Conservation (phyloP, 2,888 invertebrate species). For the Dynastes hyllus region DNA sequence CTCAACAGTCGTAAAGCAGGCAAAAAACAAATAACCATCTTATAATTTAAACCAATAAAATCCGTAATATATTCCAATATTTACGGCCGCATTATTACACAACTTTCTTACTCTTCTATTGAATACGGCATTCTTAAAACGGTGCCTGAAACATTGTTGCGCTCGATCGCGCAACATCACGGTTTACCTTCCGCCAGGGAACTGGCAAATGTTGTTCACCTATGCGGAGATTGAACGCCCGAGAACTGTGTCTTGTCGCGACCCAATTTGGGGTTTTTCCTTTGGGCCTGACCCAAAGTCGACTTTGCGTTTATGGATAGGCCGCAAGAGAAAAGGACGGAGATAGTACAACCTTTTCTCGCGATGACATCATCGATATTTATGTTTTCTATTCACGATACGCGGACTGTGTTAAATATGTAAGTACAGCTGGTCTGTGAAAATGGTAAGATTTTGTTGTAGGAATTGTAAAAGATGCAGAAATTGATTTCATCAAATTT, state of each 20-base stretch:
- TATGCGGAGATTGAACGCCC: constrained; percentile 1
- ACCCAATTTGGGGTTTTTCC: constrained; percentile 32
- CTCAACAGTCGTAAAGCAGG: too few species aligned
- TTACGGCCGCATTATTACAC: constrained; percentile 8
- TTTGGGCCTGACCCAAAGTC: constrained; percentile 40
- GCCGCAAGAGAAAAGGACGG: constrained; percentile 18
- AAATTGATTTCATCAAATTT: too few species aligned
- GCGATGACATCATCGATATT: constrained; percentile 57
- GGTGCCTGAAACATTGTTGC: not conserved
- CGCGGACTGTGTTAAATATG: constrained; percentile 51
- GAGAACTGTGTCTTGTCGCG: too few species aligned
- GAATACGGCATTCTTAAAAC: not conserved
- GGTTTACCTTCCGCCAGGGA: not conserved
- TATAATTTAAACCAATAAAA: constrained; percentile 34
- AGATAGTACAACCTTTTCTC: constrained; percentile 23
- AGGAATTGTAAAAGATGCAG: too few species aligned
- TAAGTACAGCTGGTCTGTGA: constrained; percentile 48
- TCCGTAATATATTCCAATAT: constrained; percentile 7
- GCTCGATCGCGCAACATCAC: constrained; percentile 7
- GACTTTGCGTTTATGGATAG: constrained; percentile 14
- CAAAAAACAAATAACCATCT: not conserved
- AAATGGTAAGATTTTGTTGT: not conserved
- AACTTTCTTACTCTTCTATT: not conserved
- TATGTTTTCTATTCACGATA: constrained; percentile 47
- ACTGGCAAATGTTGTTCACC: constrained; percentile 41